These are phyloP conservation scores for Drosophila bocki DNA, from an alignment of 1,140 invertebrate species.

Conservation along the genomic window DNA sequence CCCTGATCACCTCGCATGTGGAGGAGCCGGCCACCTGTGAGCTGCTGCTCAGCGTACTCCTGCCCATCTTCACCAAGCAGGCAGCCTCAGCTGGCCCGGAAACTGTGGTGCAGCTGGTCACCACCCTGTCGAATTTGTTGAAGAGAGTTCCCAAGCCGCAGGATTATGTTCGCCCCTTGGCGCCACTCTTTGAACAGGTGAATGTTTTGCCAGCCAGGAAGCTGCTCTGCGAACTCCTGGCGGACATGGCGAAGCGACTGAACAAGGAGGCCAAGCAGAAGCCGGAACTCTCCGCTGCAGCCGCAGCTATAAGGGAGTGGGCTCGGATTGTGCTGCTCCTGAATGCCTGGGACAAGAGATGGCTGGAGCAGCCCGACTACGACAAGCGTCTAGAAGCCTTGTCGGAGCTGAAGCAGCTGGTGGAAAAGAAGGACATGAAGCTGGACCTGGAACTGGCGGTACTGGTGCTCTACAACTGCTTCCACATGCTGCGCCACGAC, in stretches of 20 bases:
- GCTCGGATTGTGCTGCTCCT: slow-evolving; percentile 88
- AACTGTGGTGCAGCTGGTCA: slow-evolving; percentile 87
- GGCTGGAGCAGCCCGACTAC: slow-evolving; percentile 97
- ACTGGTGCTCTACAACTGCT: slow-evolving; percentile 93
- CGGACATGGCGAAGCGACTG: slow-evolving; percentile 86
- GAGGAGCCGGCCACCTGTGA: slow-evolving; percentile 88
- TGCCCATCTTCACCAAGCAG: slow-evolving; percentile 91
- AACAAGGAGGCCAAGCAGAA: slow-evolving; percentile 58
- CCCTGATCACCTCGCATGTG: slow-evolving; percentile 91
- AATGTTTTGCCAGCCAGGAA: slow-evolving; percentile 88
- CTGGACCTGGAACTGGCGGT: slow-evolving; percentile 89
- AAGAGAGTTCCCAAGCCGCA: slow-evolving; percentile 88
- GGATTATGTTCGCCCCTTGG: slow-evolving; percentile 88
- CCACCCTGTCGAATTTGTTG: slow-evolving; percentile 91
- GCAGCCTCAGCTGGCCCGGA: slow-evolving; percentile 86
- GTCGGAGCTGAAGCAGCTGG: slow-evolving; percentile 85
- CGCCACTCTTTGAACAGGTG: slow-evolving; percentile 89
- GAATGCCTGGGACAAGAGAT: slow-evolving; percentile 94
- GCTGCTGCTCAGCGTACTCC: slow-evolving; percentile 88
- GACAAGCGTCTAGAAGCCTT: slow-evolving; percentile 91
- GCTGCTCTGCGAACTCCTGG: slow-evolving; percentile 87
- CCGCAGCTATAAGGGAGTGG: slow-evolving; percentile 76
- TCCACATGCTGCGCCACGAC: slow-evolving; percentile 90
- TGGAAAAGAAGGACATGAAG: slow-evolving; percentile 84
- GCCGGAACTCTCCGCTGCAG: neutral